Percentiles rank a stretch among this genome's conserved stretches.
Conservation (phyloP, 1,140 invertebrate genomes). For the Dufourea novaeangliae region DNA sequence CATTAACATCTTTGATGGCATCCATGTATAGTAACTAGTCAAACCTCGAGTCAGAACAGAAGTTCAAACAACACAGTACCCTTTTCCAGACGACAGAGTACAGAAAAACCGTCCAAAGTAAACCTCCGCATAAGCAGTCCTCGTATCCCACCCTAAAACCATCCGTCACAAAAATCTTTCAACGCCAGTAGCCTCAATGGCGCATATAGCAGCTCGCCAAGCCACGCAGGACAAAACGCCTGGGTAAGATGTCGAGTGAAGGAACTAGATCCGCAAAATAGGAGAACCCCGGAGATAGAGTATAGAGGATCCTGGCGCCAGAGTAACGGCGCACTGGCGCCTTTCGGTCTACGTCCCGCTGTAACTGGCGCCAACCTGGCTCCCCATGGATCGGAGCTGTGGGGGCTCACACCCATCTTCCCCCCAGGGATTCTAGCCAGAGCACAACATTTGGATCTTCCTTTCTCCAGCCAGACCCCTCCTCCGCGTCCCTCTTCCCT, state of each 20-base stretch:
- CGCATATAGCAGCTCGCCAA: no score
- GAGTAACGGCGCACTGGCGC: conserved; percentile 63
- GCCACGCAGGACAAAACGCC: neutral
- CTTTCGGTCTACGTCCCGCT: conserved; percentile 62
- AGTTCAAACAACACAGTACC: no score
- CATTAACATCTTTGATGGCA: no score
- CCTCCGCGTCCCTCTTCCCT: neutral
- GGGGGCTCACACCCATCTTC: neutral
- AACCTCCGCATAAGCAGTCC: no score
- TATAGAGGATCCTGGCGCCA: conserved; percentile 62
- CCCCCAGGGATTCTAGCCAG: neutral
- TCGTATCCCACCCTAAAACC: no score
- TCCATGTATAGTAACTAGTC: no score
- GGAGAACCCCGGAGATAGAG: neutral
- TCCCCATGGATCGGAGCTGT: conserved; percentile 20
- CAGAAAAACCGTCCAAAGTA: no score
- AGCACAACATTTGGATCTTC: conserved; percentile 3
- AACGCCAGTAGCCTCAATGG: no score
- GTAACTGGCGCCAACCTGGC: conserved; percentile 67
- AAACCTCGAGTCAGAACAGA: no score
- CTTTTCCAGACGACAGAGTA: no score
- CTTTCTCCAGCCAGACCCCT: neutral
- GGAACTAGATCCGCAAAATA: neutral
- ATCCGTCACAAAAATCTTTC: no score
- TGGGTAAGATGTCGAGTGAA: conserved; percentile 32